These are phyloP conservation scores for Piscicola geometra DNA, from an alignment of 2,888 invertebrate genomes.

Conservation along the genomic window DNA sequence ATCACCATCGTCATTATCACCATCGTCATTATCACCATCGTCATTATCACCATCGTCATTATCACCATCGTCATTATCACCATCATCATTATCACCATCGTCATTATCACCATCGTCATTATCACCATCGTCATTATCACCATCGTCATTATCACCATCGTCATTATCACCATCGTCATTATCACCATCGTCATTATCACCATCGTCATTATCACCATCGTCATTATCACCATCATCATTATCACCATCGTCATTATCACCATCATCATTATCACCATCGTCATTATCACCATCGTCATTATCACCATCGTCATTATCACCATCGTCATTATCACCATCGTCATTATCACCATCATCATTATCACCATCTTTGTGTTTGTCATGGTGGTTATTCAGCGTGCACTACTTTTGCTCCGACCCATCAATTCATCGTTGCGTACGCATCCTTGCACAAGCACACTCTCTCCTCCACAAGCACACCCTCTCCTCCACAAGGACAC, in stretches of 20 bases:
- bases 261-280: no score
- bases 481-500: no score
- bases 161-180: not conserved
- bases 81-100: not conserved
- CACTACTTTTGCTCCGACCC: no score
- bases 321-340: no score
- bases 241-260: slow-evolving; percentile 1
- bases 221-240: slow-evolving; percentile 11
- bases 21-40: slow-evolving; percentile 3
- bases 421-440: no score
- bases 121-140: not conserved
- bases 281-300: no score
- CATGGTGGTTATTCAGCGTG: no score
- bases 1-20: slow-evolving; percentile 11
- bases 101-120: no score
- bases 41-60: not conserved
- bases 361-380: no score
- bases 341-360: slow-evolving; percentile 11
- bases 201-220: not conserved
- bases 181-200: slow-evolving; percentile 10
- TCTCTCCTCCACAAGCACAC: no score
- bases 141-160: not conserved
- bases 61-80: slow-evolving; percentile 10
- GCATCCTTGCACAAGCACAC: no score
- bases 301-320: no score